A percentile compares a stretch with the other conserved stretches of the same genome.
phyloP scores from a whole-genome alignment of 2,113 vertebrate species.

The Phrynosoma blainvillii region DNA sequence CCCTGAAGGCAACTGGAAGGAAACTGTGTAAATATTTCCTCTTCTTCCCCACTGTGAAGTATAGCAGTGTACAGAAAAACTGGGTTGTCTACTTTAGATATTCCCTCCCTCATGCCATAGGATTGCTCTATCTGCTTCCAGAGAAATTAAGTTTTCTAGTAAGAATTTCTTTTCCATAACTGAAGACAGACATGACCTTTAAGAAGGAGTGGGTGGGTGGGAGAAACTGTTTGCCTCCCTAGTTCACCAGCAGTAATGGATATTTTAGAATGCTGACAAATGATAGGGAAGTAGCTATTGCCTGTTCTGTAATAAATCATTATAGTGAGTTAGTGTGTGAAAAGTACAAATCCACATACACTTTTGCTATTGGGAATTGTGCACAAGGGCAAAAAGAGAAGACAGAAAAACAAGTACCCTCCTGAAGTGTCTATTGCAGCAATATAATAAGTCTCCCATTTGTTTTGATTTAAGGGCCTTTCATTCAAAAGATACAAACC shows the following conservation, averaged over 20 bases:
- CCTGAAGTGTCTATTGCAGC: neutral
- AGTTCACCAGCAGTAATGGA: conserved; percentile 20
- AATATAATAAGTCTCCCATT: neutral
- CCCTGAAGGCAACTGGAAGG: neutral
- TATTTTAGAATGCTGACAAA: conserved; percentile 35
- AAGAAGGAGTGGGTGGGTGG: neutral
- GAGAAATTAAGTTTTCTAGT: conserved; percentile 6
- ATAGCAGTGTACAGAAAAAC: neutral
- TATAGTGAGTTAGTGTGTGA: neutral
- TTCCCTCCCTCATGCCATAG: neutral
- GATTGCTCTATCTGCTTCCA: neutral
- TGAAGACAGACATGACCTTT: conserved; percentile 12
- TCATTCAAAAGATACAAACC: conserved; percentile 4
- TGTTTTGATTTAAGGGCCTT: conserved; percentile 11
- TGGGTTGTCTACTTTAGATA: neutral
- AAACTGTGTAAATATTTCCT: neutral
- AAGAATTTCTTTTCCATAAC: neutral
- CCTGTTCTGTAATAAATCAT: conserved; percentile 21
- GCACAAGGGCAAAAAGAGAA: neutral
- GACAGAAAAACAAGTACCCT: neutral
- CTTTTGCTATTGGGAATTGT: neutral
- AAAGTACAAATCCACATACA: neutral
- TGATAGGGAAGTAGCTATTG: conserved; percentile 15
- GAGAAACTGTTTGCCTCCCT: neutral
- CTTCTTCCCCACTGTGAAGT: no score